Evolutionary conservation across 2,797 vertebrate genomes (phyloP), one percentile per base, ranked within the genome.

Genomic region (Melanotaenia trifasciata): DNA sequence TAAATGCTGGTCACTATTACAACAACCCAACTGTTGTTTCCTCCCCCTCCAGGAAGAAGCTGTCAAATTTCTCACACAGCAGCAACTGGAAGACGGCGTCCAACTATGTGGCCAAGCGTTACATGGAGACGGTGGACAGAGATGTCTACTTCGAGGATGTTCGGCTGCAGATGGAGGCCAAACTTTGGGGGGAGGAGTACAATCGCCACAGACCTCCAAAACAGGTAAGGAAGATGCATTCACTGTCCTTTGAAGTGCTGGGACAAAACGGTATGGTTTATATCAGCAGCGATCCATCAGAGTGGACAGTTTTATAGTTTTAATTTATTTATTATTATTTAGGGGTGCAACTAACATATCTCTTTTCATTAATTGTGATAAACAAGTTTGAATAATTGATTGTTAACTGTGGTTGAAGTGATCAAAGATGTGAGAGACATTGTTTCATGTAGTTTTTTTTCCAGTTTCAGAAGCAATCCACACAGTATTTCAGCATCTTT

Each of bases 171-270:
- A 99, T 98, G 97, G 98, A 98, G 79, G 98, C 98, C 72, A 99
- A 99, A 78, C 95, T 99, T 60, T 99, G 98, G 98, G 98, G 98
- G 18, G 96, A 99, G 64, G 98, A 99, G 65, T 99, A 96, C 86
- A 99, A 97, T 80, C 91, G 98, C 0, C 98, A 99, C 90, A 95
- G 95, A 30, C 98, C 98, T 69, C 98, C 98, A 0, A 99, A 99
- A 83, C 97, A 99, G 97, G 98, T 99, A 67, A 24, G 7, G 30
- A 26, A 69, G 16, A 45, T 47, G 47, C 22, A 18, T 38, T 38
- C 1, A 53, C 22, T 8, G 18, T 50, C 1, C 2, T 26, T 16
- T 45, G 24, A 58, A 1, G 22, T 24, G 36, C 26, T 54, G 24
- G 18, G 59, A 59, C 12, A 43, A 47, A 14, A 1, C 16, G 7